Percentiles rank a stretch among this genome's conserved stretches.
Evolutionary conservation across 2,888 invertebrate species (phyloP).

Genomic region (Agonopterix alstromeriana): DNA sequence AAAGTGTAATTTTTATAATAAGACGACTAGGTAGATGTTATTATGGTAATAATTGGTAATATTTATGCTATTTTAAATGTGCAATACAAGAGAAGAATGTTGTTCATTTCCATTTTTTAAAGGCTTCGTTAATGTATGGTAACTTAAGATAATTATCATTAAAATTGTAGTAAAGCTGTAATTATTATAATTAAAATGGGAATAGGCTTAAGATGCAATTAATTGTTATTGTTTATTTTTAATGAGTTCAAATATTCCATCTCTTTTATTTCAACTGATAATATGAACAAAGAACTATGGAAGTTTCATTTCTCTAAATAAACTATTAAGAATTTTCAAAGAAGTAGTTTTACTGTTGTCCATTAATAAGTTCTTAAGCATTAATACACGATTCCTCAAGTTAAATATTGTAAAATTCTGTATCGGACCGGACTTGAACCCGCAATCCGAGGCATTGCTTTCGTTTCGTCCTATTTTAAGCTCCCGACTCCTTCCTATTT

Average conservation of each 20-base stretch:
- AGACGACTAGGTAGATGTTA: slow-evolving; percentile 13
- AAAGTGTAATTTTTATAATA: slow-evolving; percentile 9
- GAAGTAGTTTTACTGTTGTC: slow-evolving; percentile 36
- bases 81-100: slow-evolving; percentile 63
- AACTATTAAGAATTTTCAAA: slow-evolving; percentile 66
- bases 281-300: slow-evolving; percentile 44
- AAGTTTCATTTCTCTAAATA: slow-evolving; percentile 67
- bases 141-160: slow-evolving; percentile 48
- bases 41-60: slow-evolving; percentile 9
- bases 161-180: slow-evolving; percentile 69
- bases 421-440: too few relatives aligned
- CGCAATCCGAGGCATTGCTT: too few relatives aligned
- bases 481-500: too few relatives aligned
- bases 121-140: slow-evolving; percentile 52
- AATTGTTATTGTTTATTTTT: slow-evolving; percentile 47
- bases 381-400: too few relatives aligned
- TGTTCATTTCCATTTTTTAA: slow-evolving; percentile 51
- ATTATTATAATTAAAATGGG: slow-evolving; percentile 51
- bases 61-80: slow-evolving; percentile 56
- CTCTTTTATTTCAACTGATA: slow-evolving; percentile 40
- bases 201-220: slow-evolving; percentile 62
- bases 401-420: too few relatives aligned
- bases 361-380: too few relatives aligned
- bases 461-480: too few relatives aligned
- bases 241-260: slow-evolving; percentile 30